Base-by-base conservation (phyloP, 2,888 invertebrate species). In the Agrilus cyanescens region DNA sequence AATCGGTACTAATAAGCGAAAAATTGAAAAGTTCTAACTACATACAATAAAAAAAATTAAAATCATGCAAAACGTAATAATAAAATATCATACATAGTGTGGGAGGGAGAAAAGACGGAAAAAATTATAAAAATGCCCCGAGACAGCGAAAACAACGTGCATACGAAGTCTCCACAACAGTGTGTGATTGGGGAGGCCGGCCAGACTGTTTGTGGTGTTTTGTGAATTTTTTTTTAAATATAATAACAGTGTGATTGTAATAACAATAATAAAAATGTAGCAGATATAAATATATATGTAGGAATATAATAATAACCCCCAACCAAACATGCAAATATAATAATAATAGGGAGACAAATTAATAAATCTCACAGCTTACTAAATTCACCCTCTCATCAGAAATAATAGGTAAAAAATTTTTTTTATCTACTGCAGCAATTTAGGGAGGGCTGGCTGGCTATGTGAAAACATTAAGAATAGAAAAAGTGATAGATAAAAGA, bases 201-300 rank as follows among this genome's bases (percentile, higher is more conserved):
- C 67, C 65, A 65, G 56, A 57, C 63, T 61, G 61, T 57, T 50
- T 49, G 43, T 44, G 41, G n/a, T n/a, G n/a, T n/a, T 25, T 10
- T 25, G 25, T 25, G 25, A 25, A 25, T 10, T 2, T 20, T 8
- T n/a, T 25, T 25, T 25, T 25, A 25, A 2, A 8, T 25, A 25
- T 25, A 25, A 10, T 25, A 25, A 25, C 4, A 25, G 25, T 25
- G 25, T 25, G 25, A 25, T 25, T 8, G 10, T 25, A 10, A 25
- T 25, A 25, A 37, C 39, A 37, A 37, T 38, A 39, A 36, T 38
- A 40, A 38, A 38, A 44, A 35, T 43, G 34, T 43, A 34, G 38
- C 38, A 40, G 33, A 40, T 32, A 41, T 41, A 34, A 25, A 16
- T 13, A 43, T 30, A 39, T 43, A 13, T 36, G 12, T 35, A 15